Conservation (phyloP, 2,888 invertebrate genomes). For the Gryllus longicercus region DNA sequence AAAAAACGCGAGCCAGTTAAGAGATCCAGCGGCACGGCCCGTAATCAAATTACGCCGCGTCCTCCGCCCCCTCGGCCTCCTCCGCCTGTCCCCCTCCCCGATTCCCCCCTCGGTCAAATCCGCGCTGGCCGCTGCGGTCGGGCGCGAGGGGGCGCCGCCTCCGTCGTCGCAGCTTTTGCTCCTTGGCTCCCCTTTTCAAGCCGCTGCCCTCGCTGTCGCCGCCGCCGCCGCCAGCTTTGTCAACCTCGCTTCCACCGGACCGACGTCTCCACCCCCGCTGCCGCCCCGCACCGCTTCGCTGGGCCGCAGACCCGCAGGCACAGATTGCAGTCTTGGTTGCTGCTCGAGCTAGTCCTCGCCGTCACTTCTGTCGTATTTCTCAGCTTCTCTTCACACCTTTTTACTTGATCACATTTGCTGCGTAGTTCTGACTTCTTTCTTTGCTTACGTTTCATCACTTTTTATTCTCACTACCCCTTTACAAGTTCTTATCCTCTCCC, state of each 20-base stretch:
- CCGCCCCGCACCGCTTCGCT: background rate
- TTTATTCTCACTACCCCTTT: too few relatives aligned
- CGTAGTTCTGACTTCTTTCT: too few relatives aligned
- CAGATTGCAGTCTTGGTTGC: too few relatives aligned
- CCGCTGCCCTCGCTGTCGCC: background rate
- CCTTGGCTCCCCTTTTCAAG: background rate
- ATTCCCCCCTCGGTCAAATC: background rate
- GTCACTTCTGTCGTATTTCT: too few relatives aligned
- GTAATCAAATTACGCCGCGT: background rate
- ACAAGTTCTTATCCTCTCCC: too few relatives aligned
- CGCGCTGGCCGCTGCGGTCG: background rate
- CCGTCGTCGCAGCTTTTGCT: slow-evolving; percentile 6
- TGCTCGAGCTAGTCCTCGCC: too few relatives aligned
- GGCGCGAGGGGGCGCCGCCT: background rate
- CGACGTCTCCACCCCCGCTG: background rate
- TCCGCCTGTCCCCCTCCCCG: background rate
- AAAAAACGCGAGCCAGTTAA: slow-evolving; percentile 2
- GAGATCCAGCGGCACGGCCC: background rate
- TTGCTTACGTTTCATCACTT: too few relatives aligned
- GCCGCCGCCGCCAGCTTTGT: too few relatives aligned
- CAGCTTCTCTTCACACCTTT: too few relatives aligned
- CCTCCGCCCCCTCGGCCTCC: background rate
- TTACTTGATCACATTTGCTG: too few relatives aligned
- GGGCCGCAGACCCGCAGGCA: too few relatives aligned
- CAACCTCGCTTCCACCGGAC: background rate